phyloP scores from a whole-genome alignment of 2,113 vertebrate genomes.

The Lutjanus erythropterus region DNA sequence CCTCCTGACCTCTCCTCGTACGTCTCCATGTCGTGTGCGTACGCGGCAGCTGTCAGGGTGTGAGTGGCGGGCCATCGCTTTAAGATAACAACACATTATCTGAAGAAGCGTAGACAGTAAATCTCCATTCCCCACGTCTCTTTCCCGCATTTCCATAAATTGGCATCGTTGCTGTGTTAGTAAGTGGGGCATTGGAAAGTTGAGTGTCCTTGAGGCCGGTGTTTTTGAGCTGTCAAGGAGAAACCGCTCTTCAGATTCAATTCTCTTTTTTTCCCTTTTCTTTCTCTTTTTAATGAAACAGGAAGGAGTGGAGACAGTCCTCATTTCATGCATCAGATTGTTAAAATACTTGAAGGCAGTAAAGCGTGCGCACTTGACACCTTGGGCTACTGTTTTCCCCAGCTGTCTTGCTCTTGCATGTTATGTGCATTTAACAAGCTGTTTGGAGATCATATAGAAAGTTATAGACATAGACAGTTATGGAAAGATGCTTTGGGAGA shows the following conservation, averaged over 20 bases:
- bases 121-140: constrained; percentile 43
- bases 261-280: neutral
- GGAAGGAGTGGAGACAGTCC: constrained; percentile 15
- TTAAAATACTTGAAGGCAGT: constrained; percentile 39
- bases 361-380: constrained; percentile 25
- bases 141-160: constrained; percentile 72
- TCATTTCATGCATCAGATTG: constrained; percentile 51
- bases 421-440: constrained; percentile 43
- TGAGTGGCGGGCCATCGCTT: constrained; percentile 49
- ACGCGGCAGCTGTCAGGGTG: constrained; percentile 23
- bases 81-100: constrained; percentile 53
- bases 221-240: constrained; percentile 66
- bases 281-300: constrained; percentile 27
- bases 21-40: neutral
- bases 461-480: too few species aligned
- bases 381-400: constrained; percentile 5
- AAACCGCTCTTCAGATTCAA: constrained; percentile 37
- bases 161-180: constrained; percentile 58
- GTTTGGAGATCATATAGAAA: constrained; percentile 13
- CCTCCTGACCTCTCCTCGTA: too few species aligned
- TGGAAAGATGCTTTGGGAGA: constrained; percentile 11
- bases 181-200: constrained; percentile 47
- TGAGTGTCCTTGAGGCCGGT: constrained; percentile 68
- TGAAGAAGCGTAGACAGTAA: constrained; percentile 56
- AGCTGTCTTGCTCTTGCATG: constrained; percentile 19